Conservation (phyloP, 2,113 vertebrate genomes). For the Istiophorus platypterus region DNA sequence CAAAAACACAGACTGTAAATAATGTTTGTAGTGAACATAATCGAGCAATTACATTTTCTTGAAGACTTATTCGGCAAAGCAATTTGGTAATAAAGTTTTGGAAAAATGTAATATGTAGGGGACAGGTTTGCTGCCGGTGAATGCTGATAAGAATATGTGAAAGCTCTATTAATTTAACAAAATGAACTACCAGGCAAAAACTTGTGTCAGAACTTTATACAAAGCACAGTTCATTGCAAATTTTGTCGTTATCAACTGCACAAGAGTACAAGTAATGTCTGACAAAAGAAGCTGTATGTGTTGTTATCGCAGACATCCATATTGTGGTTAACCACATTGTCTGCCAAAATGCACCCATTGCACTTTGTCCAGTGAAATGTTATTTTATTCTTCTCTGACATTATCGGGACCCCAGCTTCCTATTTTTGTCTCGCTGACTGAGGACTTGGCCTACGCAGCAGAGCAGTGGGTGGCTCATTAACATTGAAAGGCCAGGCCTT, state of each 20-base stretch:
- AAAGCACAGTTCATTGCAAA: not conserved
- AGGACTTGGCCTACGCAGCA: slow-evolving; percentile 43
- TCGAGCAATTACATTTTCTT: not conserved
- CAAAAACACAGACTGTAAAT: not conserved
- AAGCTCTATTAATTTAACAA: not conserved
- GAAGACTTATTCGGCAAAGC: not conserved
- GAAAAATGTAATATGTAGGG: not conserved
- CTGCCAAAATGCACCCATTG: slow-evolving; percentile 27
- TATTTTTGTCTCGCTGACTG: slow-evolving; percentile 70
- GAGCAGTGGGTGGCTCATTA: slow-evolving; percentile 58
- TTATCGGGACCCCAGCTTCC: slow-evolving; percentile 64
- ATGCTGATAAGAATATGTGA: not conserved
- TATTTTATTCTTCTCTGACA: slow-evolving; percentile 60
- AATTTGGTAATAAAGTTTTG: not conserved
- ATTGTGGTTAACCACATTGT: slow-evolving; percentile 12
- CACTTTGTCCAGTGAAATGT: slow-evolving; percentile 50
- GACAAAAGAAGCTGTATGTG: not conserved
- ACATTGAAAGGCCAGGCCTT: slow-evolving; percentile 65
- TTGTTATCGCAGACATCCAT: slow-evolving; percentile 39
- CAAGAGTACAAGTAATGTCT: not conserved
- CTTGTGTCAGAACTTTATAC: not conserved
- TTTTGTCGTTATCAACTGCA: not conserved
- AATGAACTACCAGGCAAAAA: not conserved
- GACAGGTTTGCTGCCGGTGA: not conserved
- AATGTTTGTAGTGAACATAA: not conserved